Conservation (phyloP, 2,888 invertebrate genomes). For the Argyresthia albistria region DNA sequence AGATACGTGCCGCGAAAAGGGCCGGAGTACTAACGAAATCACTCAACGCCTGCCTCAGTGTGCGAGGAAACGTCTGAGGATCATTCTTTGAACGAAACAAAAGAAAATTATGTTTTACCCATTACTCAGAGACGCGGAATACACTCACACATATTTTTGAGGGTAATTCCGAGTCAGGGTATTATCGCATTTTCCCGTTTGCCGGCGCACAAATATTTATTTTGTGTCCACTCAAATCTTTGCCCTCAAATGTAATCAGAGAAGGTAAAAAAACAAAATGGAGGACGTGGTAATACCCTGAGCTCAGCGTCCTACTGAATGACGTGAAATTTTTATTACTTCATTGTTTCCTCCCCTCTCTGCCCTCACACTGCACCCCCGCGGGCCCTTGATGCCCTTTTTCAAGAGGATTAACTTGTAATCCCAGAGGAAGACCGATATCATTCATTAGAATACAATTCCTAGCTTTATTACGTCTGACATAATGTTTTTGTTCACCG, state of each 20-base stretch:
- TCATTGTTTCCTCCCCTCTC: constrained; percentile 19
- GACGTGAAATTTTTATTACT: constrained; percentile 62
- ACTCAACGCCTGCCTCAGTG: constrained; percentile 5
- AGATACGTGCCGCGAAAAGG: constrained; percentile 15
- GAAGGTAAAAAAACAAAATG: constrained; percentile 23
- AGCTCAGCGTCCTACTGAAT: constrained; percentile 31
- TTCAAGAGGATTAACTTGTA: constrained; percentile 68
- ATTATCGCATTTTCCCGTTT: neutral
- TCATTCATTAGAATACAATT: constrained; percentile 65
- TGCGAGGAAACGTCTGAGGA: neutral
- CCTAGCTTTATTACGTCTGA: constrained; percentile 52
- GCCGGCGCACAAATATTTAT: neutral
- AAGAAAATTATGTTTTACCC: neutral
- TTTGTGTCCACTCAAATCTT: neutral
- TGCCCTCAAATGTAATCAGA: neutral
- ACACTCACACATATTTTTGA: too few species aligned
- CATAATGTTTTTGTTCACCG: constrained; percentile 29
- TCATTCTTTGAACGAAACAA: constrained; percentile 1
- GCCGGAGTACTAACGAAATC: constrained; percentile 17
- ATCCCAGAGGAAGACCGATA: constrained; percentile 62
- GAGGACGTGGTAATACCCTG: constrained; percentile 43
- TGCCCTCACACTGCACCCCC: constrained; percentile 15
- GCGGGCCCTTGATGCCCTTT: constrained; percentile 23
- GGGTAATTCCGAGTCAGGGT: too few species aligned
- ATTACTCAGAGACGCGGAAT: neutral